Percentiles rank a stretch among this genome's conserved stretches.
Evolutionary conservation across 2,797 vertebrate species (phyloP).

Genomic region (Erpetoichthys calabaricus): DNA sequence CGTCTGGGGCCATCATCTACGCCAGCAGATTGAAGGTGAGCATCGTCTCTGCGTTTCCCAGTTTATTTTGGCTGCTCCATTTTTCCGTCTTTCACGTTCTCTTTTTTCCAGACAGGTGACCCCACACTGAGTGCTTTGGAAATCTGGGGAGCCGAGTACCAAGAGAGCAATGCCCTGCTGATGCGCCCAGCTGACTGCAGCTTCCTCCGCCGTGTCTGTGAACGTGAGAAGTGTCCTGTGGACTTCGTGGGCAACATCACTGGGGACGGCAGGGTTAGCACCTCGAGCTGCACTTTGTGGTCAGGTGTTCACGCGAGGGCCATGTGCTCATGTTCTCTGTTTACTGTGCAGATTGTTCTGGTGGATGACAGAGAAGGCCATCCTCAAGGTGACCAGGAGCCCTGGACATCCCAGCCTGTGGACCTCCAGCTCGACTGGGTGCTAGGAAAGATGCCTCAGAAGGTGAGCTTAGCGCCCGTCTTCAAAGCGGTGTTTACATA

Average conservation of each 20-base stretch:
- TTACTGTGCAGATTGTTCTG: constrained; percentile 58
- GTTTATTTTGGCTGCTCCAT: constrained; percentile 1
- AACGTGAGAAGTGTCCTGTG: constrained; percentile 68
- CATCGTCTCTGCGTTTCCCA: background rate
- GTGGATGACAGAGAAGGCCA: constrained; percentile 50
- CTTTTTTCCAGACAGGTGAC: constrained; percentile 60
- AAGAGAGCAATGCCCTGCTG: constrained; percentile 81
- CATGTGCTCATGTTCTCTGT: background rate
- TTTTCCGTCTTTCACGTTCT: background rate
- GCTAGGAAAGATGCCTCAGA: constrained; percentile 83
- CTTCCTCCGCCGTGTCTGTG: constrained; percentile 58
- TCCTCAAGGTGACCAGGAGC: constrained; percentile 13
- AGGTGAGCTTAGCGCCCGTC: constrained; percentile 34
- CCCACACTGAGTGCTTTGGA: constrained; percentile 79
- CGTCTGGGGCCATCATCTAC: constrained; percentile 70
- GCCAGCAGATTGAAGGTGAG: constrained; percentile 70
- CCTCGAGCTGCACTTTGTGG: background rate
- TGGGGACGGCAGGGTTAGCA: constrained; percentile 61
- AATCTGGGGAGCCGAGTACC: constrained; percentile 89
- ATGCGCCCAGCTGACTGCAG: constrained; percentile 38
- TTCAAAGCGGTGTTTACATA: too few species aligned
- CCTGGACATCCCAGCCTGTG: constrained; percentile 45
- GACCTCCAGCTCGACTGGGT: constrained; percentile 84
- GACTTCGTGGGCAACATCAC: constrained; percentile 76
- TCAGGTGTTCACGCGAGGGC: background rate